Evolutionary conservation across 2,888 invertebrate genomes (phyloP), one percentile per base, ranked within the genome.

Genomic region (Phengaris arion): DNA sequence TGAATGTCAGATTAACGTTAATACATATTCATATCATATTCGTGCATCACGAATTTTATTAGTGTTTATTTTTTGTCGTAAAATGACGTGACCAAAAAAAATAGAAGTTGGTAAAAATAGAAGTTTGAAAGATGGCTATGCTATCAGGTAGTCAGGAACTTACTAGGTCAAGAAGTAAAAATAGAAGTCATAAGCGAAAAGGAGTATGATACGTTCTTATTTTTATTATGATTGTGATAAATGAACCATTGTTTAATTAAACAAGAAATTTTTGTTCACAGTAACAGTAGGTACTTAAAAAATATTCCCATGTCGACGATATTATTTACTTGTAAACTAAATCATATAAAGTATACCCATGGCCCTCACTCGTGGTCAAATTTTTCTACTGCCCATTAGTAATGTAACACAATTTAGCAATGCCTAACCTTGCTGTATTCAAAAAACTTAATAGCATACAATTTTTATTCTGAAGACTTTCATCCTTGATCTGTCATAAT

Each of bases 1-100:
- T 64, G 12, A 45, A 64, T 64, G 64, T 64, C 64, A 64, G 64
- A 64, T 64, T 64, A 64, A 64, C 12, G 64, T 4, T 45, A 64
- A 64, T 45, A 64, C 64, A 35, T 64, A 45, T 64, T 64, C 35
- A 45, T 64, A 64, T 6, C 45, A 64, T 45, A 15, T 64, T 64
- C 35, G 59, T 64, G 59, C 59, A 64, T 64, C 22, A 64, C 59
- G 22, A 35, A 35, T 22, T 64, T 57, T 57, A 57, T 57, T n/a
- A 57, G 57, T 57, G 57, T 57, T 57, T 15, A 59, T 59, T 59
- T 59, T 59, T 59, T 59, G 59, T 59, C 59, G 35, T 2, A 45
- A 35, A 64, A 22, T 64, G 35, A 64, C 64, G 64, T 64, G 64
- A 64, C 35, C 35, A 45, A 45, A 64, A 45, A 3, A 64, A n/a